Evolutionary conservation across 2,797 vertebrate species (phyloP), one percentile per base, ranked within the genome.

Genomic region (Ceyx erithaca): DNA sequence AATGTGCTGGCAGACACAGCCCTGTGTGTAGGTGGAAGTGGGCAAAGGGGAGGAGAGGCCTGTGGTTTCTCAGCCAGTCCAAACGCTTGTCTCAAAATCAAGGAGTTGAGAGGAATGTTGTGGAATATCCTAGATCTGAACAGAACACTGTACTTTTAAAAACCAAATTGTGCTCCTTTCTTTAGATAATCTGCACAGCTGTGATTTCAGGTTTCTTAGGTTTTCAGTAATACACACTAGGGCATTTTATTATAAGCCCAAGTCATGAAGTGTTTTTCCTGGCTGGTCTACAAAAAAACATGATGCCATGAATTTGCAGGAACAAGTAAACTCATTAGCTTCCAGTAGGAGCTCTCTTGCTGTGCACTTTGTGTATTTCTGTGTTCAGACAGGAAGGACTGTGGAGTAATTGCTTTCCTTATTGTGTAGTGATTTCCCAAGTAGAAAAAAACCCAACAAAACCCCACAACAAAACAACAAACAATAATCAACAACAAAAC

Each of bases 321-420:
- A 70, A 63, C 75, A 61, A 83, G 62, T 70, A 70, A 87, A 77
- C 40, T 92, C 75, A 33, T 73, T 77, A 93, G n/a, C 66, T 91
- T 89, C 88, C 81, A 83, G 51, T 7, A 17, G 81, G 18, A 46
- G 15, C 54, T 89, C 23, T 80, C 73, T 63, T 16, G 41, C 78
- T 77, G 45, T 68, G 81, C 81, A 17, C 51, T 86, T 76, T n/a
- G 55, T n/a, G 13, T 72, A n/a, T 67, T 80, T 58, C 40, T 86
- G 80, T 70, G 22, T 68, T 75, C 41, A 43, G 61, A 46, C 26
- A 22, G 41, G 26, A 83, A 37, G 20, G 30, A 45, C 49, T 58
- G 84, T 28, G 45, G 48, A 85, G 45, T 54, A 57, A 70, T n/a
- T 62, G 68, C 49, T 67, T 71, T 79, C 54, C 49, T 85, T 80